phyloP scores from a whole-genome alignment of 2,888 invertebrate species.

The Odontocolon sp. region DNA sequence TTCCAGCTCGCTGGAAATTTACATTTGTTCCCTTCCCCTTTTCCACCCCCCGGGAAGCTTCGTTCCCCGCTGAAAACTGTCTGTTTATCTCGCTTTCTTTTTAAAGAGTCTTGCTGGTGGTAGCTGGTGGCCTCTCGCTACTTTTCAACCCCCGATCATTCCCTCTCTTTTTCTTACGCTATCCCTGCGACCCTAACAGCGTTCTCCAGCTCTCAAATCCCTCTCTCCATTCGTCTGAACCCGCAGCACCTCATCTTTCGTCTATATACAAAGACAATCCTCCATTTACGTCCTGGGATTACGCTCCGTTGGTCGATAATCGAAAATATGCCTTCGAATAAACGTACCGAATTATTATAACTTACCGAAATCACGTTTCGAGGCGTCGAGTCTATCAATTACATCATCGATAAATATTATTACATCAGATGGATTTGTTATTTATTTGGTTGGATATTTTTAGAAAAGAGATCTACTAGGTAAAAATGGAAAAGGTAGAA shows the following conservation, averaged over 20 bases:
- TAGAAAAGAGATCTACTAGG: background rate
- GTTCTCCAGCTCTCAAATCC: constrained; percentile 49
- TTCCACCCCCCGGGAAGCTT: constrained; percentile 18
- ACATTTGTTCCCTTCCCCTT: constrained; percentile 77
- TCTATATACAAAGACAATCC: constrained; percentile 75
- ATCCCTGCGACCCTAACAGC: constrained; percentile 27
- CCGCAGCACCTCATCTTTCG: constrained; percentile 69
- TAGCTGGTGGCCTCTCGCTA: constrained; percentile 67
- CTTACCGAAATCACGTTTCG: constrained; percentile 9
- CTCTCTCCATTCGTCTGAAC: constrained; percentile 54
- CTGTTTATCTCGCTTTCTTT: constrained; percentile 81
- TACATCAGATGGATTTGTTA: constrained; percentile 11
- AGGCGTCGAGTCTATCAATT: constrained; percentile 41
- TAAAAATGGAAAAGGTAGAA: background rate
- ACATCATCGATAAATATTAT: constrained; percentile 13
- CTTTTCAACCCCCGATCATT: constrained; percentile 39
- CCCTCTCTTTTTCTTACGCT: constrained; percentile 24
- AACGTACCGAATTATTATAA: constrained; percentile 76
- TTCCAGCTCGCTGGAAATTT: constrained; percentile 80
- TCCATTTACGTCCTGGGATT: constrained; percentile 78
- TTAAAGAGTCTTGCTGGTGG: constrained; percentile 79
- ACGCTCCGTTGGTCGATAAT: constrained; percentile 80
- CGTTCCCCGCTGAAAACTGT: constrained; percentile 73
- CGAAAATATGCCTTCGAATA: constrained; percentile 80
- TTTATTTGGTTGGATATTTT: background rate